Base-by-base conservation (phyloP, 1,140 invertebrate species). In the Caerostris darwini region DNA sequence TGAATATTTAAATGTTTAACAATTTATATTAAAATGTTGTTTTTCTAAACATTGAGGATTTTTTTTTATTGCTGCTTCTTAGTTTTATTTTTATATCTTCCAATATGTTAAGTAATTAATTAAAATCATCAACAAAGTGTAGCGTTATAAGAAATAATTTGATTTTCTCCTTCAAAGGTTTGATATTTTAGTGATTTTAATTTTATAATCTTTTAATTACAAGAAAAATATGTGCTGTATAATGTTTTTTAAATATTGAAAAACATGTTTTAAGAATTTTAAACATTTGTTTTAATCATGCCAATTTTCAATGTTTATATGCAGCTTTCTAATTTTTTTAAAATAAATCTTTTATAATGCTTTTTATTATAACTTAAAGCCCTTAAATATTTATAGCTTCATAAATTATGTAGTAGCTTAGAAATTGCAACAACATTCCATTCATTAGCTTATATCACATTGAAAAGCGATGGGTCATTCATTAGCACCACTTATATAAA, bases 321-420 rank as follows among this genome's bases (percentile, higher is more conserved):
- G n/a, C 57, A 58, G 82, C 82, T 83, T 57, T 83, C 57, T 83
- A 34, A 54, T 57, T 57, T 56, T 83, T n/a, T 19, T 17, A 58
- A 83, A 54, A 19, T 14, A 14, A n/a, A 12, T 83, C 54, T 56
- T 83, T 17, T 57, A 57, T 57, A n/a, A 83, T 83, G 54, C n/a
- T 83, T 83, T 56, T 83, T 83, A 57, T 83, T 58, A 83, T 57
- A 17, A 83, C 81, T 83, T 83, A 14, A 83, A 56, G 53, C 14
- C 56, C 14, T 83, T 57, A 83, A 83, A 83, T n/a, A 83, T 53
- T 83, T 56, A 64, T 17, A 64, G 82, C 7, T 56, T 57, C 56
- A 56, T 56, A 7, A 56, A 56, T 83, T 57, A 19, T 58, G 71
- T 77, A 77, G 34, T 50, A 14, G 34, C 56, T 83, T 57, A 83